phyloP scores from a whole-genome alignment of 30 jellyfish, hydroid and myxozoan species.

The Hydra vulgaris region DNA sequence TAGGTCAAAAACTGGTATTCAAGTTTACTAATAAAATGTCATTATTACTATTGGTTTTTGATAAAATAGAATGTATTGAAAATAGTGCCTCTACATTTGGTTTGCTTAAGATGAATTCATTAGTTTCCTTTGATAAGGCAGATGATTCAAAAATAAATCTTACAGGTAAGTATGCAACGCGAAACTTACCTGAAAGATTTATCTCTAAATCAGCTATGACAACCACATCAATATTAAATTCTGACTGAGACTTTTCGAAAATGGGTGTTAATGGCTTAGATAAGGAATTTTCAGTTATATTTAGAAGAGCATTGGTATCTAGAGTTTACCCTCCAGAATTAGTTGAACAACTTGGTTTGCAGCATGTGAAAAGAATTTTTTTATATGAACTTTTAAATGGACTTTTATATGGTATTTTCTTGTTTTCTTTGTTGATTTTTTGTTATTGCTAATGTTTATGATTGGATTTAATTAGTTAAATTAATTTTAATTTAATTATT shows the following conservation, averaged over 20 bases:
- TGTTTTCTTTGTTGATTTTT: background rate
- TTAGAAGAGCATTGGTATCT: slow-evolving; percentile 96
- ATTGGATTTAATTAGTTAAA: no score
- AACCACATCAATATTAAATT: slow-evolving; percentile 47
- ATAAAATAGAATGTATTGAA: background rate
- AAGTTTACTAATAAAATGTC: slow-evolving; percentile 9
- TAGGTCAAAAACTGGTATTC: slow-evolving; percentile 26
- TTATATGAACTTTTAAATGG: slow-evolving; percentile 95
- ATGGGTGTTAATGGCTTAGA: slow-evolving; percentile 99
- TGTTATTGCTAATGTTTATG: background rate
- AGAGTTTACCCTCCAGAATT: slow-evolving; percentile 98
- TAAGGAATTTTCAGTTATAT: slow-evolving; percentile 87
- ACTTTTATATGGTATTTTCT: slow-evolving; percentile 39
- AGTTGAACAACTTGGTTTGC: slow-evolving; percentile 89
- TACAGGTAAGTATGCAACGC: slow-evolving; percentile 79
- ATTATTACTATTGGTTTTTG: background rate
- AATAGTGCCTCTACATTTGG: slow-evolving; percentile 23
- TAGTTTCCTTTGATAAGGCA: slow-evolving; percentile 44
- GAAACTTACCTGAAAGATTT: no score
- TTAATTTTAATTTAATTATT: no score
- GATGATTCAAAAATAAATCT: slow-evolving; percentile 52
- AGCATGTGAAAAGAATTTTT: slow-evolving; percentile 93
- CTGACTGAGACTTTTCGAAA: slow-evolving; percentile 93
- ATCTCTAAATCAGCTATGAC: slow-evolving; percentile 84
- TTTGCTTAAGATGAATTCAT: slow-evolving; percentile 61